These are phyloP conservation scores for Cydia amplana DNA, from an alignment of 1,140 invertebrate genomes.

Conservation along the genomic window DNA sequence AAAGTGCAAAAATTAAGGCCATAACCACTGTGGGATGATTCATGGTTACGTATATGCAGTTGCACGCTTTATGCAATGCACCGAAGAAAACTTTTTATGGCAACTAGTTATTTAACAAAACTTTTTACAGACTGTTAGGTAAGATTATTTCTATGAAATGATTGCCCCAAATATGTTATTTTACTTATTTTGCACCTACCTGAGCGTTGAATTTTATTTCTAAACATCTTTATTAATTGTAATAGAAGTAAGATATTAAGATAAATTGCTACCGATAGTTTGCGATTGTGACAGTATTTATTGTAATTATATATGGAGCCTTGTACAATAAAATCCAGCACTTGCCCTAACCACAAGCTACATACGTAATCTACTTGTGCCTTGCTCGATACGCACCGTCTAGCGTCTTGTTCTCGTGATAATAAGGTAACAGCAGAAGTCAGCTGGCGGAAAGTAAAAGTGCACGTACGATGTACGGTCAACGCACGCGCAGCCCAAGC, in stretches of 20 bases:
- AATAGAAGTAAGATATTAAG: no score
- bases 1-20: background rate
- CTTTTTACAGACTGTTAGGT: no score
- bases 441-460: conserved; percentile 71
- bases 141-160: no score
- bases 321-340: background rate
- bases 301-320: background rate
- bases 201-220: no score
- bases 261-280: no score
- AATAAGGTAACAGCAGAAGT: conserved; percentile 44
- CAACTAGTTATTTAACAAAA: no score
- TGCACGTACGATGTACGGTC: conserved; percentile 53
- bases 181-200: no score
- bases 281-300: background rate
- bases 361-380: background rate
- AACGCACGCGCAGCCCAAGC: conserved; percentile 51
- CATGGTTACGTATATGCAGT: background rate
- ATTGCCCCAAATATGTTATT: no score
- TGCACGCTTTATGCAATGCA: background rate
- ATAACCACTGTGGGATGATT: background rate
- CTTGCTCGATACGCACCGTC: background rate
- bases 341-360: background rate
- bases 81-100: no score
- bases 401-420: background rate
- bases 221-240: no score